These are phyloP conservation scores for Rhopalosiphum padi DNA, from an alignment of 1,140 invertebrate species.

Conservation along the genomic window DNA sequence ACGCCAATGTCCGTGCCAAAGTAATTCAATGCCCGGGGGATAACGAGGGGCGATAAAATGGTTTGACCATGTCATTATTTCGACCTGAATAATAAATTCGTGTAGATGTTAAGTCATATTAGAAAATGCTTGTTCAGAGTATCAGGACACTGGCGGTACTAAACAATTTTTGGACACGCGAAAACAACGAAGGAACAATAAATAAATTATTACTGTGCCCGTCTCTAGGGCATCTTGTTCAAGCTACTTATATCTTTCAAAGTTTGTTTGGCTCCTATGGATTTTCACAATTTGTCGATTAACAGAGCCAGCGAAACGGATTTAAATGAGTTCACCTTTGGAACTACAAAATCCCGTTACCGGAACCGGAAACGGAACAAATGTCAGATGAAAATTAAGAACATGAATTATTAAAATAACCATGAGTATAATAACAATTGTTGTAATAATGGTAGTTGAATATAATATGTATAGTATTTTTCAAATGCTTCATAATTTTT, in stretches of 20 bases:
- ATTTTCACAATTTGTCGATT: background rate
- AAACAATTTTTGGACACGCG: background rate
- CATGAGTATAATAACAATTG: background rate
- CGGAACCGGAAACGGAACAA: background rate
- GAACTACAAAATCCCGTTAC: background rate
- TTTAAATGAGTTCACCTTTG: background rate
- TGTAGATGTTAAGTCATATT: background rate
- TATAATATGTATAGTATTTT: background rate
- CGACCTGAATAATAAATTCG: conserved; percentile 23
- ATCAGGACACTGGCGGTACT: background rate
- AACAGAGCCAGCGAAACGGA: background rate
- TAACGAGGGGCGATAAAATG: background rate
- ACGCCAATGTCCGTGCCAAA: conserved; percentile 35
- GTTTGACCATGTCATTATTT: conserved; percentile 30
- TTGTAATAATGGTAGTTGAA: background rate
- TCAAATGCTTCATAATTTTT: background rate
- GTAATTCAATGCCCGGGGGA: conserved; percentile 18
- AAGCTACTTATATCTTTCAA: background rate
- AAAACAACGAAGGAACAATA: conserved; percentile 14
- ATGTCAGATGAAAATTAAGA: background rate
- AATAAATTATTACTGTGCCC: conserved; percentile 8
- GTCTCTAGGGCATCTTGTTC: background rate
- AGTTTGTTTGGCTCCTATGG: background rate
- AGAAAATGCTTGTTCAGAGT: background rate
- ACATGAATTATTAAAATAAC: conserved; percentile 10